Conservation (phyloP, 1,140 invertebrate species). For the Vanessa atalanta region DNA sequence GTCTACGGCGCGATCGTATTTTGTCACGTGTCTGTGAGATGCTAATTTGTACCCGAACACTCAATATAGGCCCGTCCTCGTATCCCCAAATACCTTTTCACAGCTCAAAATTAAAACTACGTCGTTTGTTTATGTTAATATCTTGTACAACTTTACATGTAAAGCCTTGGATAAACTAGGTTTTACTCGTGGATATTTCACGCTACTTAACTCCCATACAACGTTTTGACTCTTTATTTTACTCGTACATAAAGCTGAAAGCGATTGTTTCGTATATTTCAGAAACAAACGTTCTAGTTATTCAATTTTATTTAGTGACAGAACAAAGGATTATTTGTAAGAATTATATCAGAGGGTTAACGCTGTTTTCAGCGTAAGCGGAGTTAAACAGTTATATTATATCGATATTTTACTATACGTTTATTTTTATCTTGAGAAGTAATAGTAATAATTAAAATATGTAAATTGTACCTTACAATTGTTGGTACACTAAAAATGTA, state of each 20-base stretch:
- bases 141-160: slow-evolving; percentile 24
- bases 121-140: slow-evolving; percentile 54
- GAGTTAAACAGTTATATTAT: neutral
- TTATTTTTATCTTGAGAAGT: no score
- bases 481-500: no score
- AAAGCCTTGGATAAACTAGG: slow-evolving; percentile 23
- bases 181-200: slow-evolving; percentile 25
- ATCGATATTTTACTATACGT: no score
- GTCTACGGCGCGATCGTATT: slow-evolving; percentile 59
- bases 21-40: slow-evolving; percentile 74
- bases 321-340: slow-evolving; percentile 15
- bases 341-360: neutral
- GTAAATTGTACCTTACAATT: no score
- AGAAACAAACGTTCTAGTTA: slow-evolving; percentile 11
- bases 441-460: no score
- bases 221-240: slow-evolving; percentile 26
- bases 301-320: slow-evolving; percentile 4
- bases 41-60: slow-evolving; percentile 72
- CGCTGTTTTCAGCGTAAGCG: neutral
- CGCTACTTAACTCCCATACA: slow-evolving; percentile 29
- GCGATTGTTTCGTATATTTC: slow-evolving; percentile 24
- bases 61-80: slow-evolving; percentile 63
- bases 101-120: slow-evolving; percentile 23
- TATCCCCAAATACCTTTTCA: slow-evolving; percentile 59
- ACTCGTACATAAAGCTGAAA: slow-evolving; percentile 3